These are phyloP conservation scores for Sus scrofa DNA, from an alignment of 2,113 vertebrate genomes.

Conservation along the genomic window DNA sequence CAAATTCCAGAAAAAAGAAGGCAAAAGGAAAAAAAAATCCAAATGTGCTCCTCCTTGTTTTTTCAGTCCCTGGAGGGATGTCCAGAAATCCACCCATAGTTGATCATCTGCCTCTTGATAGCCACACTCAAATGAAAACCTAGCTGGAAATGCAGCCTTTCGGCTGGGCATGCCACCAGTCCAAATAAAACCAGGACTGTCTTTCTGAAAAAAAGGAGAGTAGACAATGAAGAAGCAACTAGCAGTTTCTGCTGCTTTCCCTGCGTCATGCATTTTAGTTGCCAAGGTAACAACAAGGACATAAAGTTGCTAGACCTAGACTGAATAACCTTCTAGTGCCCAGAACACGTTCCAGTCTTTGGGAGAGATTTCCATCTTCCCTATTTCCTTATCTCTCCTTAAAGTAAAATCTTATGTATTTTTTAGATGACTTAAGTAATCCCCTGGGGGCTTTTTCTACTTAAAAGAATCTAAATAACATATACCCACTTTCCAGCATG, in stretches of 20 bases:
- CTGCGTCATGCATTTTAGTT: not conserved
- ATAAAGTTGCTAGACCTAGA: not conserved
- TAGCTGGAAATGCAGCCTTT: not conserved
- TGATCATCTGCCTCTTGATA: not conserved
- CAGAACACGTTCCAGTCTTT: not conserved
- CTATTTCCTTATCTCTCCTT: not conserved
- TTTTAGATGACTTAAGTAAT: not conserved
- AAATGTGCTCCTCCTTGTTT: not conserved
- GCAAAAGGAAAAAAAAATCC: not conserved
- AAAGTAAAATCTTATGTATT: not conserved
- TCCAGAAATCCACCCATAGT: not conserved
- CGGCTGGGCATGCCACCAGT: not conserved
- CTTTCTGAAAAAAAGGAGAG: not conserved
- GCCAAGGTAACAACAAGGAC: not conserved
- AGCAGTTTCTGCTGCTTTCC: not conserved
- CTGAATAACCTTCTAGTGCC: not conserved
- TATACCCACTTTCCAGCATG: not conserved
- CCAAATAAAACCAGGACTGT: conserved; percentile 22
- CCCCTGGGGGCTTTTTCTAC: not conserved
- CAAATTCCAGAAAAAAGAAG: conserved; percentile 52
- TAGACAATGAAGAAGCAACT: not conserved
- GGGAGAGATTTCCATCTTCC: not conserved
- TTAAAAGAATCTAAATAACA: not conserved
- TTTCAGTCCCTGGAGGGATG: not conserved
- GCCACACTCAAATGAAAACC: conserved; percentile 49